These are phyloP conservation scores for Lycocerus yunnanus DNA, from an alignment of 2,888 invertebrate genomes.

Conservation along the genomic window DNA sequence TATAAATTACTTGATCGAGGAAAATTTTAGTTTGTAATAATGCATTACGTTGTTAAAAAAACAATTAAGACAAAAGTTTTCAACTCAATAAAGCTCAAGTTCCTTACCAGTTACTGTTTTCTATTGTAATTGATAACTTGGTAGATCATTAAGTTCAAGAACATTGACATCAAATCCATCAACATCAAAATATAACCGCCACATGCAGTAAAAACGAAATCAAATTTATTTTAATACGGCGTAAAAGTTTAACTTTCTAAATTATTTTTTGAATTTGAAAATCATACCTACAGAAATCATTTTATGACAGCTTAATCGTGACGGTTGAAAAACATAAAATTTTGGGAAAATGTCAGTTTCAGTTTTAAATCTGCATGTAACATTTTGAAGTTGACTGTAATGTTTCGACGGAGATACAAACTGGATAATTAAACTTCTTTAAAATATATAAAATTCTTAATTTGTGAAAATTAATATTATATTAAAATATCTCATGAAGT, in stretches of 20 bases:
- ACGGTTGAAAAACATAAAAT: background rate
- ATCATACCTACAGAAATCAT: background rate
- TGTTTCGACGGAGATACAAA: background rate
- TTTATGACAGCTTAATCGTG: background rate
- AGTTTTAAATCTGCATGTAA: background rate
- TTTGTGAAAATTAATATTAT: too few species aligned
- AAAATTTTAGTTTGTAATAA: constrained; percentile 7
- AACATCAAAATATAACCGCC: constrained; percentile 11
- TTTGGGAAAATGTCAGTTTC: background rate
- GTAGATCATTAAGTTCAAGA: constrained; percentile 9
- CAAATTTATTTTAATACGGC: background rate
- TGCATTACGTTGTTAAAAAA: constrained; percentile 6
- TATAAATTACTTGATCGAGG: background rate
- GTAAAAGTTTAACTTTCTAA: background rate
- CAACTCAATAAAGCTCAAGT: constrained; percentile 7
- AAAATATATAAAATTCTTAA: background rate
- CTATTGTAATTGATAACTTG: constrained; percentile 18
- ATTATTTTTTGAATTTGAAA: background rate
- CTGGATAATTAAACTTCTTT: background rate
- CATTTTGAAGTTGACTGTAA: background rate
- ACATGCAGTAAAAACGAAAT: constrained; percentile 4
- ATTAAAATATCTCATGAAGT: too few species aligned
- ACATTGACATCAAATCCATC: constrained; percentile 10
- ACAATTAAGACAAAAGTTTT: constrained; percentile 10
- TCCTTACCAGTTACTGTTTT: constrained; percentile 10